Evolutionary conservation across 2,888 invertebrate genomes (phyloP).

Genomic region (Limulus polyphemus): DNA sequence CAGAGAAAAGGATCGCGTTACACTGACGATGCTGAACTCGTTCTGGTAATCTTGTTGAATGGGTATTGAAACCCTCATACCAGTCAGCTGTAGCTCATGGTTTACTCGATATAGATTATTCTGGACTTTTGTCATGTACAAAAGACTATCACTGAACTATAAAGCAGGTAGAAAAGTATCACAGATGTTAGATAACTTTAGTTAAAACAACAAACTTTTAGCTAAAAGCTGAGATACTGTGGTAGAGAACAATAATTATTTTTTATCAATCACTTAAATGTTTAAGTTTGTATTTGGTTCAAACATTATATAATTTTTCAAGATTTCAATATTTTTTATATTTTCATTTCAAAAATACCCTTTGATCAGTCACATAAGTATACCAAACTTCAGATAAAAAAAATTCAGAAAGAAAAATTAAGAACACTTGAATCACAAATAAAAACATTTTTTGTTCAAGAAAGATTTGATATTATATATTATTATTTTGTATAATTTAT

Average conservation of each 20-base stretch:
- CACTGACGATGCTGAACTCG: constrained; percentile 46
- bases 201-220: too few relatives aligned
- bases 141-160: constrained; percentile 40
- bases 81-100: constrained; percentile 43
- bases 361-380: too few relatives aligned
- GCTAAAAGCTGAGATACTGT: too few relatives aligned
- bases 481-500: too few relatives aligned
- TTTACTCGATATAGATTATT: constrained; percentile 35
- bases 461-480: too few relatives aligned
- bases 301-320: too few relatives aligned
- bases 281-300: neutral
- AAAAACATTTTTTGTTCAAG: too few relatives aligned
- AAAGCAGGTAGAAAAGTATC: constrained; percentile 31
- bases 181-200: neutral
- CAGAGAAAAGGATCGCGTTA: constrained; percentile 44
- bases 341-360: too few relatives aligned
- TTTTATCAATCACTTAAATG: neutral
- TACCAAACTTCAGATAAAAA: too few relatives aligned
- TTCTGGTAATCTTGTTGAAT: constrained; percentile 39
- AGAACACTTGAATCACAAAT: too few relatives aligned
- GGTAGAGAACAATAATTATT: neutral
- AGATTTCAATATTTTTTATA: too few relatives aligned
- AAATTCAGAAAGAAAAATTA: too few relatives aligned
- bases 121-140: constrained; percentile 38
- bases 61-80: constrained; percentile 42